phyloP scores from a whole-genome alignment of 2,113 vertebrate species.

The Craseonycteris thonglongyai region DNA sequence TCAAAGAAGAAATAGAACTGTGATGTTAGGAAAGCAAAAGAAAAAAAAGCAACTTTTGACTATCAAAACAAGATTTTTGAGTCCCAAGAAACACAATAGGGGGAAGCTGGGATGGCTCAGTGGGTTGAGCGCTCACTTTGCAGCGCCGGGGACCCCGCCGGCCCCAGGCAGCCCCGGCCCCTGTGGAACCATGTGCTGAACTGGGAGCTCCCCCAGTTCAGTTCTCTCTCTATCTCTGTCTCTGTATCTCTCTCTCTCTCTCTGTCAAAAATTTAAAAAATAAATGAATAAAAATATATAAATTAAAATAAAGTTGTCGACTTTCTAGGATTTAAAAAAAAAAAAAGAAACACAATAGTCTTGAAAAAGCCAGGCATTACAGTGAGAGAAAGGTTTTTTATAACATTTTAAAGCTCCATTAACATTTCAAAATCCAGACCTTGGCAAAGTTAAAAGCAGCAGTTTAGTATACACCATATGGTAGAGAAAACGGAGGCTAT shows the following conservation, averaged over 20 bases:
- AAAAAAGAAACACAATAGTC: neutral
- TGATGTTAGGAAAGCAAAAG: neutral
- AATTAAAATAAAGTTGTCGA: too few relatives aligned
- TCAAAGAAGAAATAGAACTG: neutral
- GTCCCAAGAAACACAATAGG: neutral
- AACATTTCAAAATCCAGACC: constrained; percentile 26
- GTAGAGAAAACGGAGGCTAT: neutral
- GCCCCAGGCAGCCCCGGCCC: too few relatives aligned
- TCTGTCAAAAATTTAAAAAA: too few relatives aligned
- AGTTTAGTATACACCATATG: neutral
- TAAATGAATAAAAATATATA: too few relatives aligned
- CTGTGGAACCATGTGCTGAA: too few relatives aligned
- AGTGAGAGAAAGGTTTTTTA: neutral
- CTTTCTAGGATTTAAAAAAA: too few relatives aligned
- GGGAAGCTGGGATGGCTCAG: too few relatives aligned
- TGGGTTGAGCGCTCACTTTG: too few relatives aligned
- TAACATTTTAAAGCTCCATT: neutral
- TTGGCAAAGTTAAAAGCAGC: neutral
- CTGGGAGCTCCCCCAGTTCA: too few relatives aligned
- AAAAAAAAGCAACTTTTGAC: neutral
- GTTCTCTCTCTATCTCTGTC: too few relatives aligned
- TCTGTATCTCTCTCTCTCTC: too few relatives aligned
- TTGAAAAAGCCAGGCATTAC: neutral
- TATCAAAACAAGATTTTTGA: neutral
- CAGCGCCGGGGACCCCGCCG: too few relatives aligned